Evolutionary conservation across 2,888 invertebrate genomes (phyloP), one percentile per base, ranked within the genome.

Genomic region (Melinaea marsaeus): DNA sequence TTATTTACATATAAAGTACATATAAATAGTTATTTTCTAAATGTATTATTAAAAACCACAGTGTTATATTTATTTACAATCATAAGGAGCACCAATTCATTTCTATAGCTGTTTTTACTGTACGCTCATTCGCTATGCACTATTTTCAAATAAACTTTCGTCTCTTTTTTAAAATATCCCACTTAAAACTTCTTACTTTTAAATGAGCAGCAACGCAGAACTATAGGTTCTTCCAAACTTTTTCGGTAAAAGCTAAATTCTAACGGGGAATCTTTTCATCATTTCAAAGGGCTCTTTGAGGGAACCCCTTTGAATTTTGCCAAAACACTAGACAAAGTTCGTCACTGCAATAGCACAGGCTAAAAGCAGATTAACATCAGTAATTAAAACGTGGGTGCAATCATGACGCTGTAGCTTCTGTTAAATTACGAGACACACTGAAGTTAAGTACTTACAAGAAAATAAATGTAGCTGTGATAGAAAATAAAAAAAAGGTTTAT

Each of bases 341-440:
- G 68, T 65, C 69, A 71, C 70, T 73, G 68, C 62, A 69, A 66
- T 67, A 64, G 66, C 66, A 61, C 64, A 63, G 66, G 69, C 76
- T 78, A 74, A 81, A 82, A 83, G 78, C 78, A 79, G 82, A 84
- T 85, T 83, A 81, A 78, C 76, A 84, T 82, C 84, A 79, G 80
- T 84, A 82, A 85, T 85, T 84, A 85, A 79, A 81, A 76, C 75
- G 75, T 73, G 75, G 64, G 61, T 71, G 71, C 71, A 73, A 73
- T 74, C 72, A 69, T 72, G 74, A 70, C 67, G 66, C 71, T 61
- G 55, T 54, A 46, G 42, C 61, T 64, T 61, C 64, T 64, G 66
- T 69, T 63, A 66, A 58, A 67, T 55, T 62, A 42, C 51, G 67
- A 46, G 71, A 74, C 73, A 71, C 71, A 76, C 58, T 42, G 42